Base-by-base conservation (phyloP, 1,140 invertebrate species). In the Euura lappo region DNA sequence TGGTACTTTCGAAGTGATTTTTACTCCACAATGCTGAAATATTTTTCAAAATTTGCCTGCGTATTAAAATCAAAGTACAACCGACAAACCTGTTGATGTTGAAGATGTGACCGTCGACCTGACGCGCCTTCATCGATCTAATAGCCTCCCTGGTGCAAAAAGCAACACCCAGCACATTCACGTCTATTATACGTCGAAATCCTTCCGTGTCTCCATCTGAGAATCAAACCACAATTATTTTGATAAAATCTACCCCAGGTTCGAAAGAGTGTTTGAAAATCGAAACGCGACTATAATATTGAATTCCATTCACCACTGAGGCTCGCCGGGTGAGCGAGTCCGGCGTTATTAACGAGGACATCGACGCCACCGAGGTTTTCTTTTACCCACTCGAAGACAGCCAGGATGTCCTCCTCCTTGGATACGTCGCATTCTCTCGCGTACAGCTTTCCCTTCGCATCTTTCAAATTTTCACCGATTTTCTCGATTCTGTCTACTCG, bases 371-470 rank as follows among this genome's bases (percentile, higher is more conserved):
- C 93, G 46, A 92, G 83, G 2, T 89, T 89, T 8, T 89, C 81
- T 65, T 91, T 88, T 11, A 92, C 88, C 88, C 89, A 91, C 70
- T 90, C 80, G 79, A 96, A 95, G 65, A 93, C 90, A 13, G 85
- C 83, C 10, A 90, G 79, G 64, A 96, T 90, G 0, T 94, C 91
- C 1, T 90, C 87, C 79, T 91, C 90, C 13, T 91, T 90, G 2
- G 87, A 86, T 2, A 96, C 79, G 81, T 96, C 94, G 77, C 91
- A 93, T 74, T 90, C 81, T 10, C 90, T 71, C 0, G 90, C 80
- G 74, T 89, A 82, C 3, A 91, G 85, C 72, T 87, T 79, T 11
- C 84, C 88, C 42, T 73, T 69, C 1, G 45, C 70, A 10, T 71
- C 71, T 70, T 78, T 77, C 6, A 72, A 46, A 44, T 76, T 75